Evolutionary conservation across 1,140 invertebrate genomes (phyloP), one percentile per base, ranked within the genome.

Genomic region (Lepidurus arcticus): DNA sequence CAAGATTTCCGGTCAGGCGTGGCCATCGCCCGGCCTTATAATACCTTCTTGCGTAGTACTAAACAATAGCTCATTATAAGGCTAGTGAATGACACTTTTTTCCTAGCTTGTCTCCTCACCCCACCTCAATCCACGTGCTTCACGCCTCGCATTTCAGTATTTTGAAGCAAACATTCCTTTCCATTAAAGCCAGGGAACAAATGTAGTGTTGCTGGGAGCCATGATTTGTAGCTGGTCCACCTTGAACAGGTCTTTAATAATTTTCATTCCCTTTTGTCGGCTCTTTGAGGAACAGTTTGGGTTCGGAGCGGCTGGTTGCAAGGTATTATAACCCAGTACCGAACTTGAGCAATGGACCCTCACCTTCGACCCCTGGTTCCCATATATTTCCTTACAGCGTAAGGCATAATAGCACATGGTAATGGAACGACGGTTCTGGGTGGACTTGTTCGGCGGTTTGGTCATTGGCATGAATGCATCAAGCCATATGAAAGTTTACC

Each of bases 231-330:
- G 53, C 53, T 65, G 53, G 53, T 65, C 53, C 53, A 65, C 53
- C 53, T 65, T 65, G 53, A 65, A 65, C 53, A 65, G 53, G 53
- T 65, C 53, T 65, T 65, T 65, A 65, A 65, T 65, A 65, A 65
- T 65, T 65, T 65, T 65, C 53, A 4, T 65, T 65, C 53, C 53
- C 21, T 65, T 65, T 65, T 65, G 53, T 65, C 53, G 53, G 53
- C 53, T 65, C 53, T 65, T 65, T 13, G 53, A 65, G n/a, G 21
- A 65, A 34, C 16, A 65, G 53, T 21, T 65, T 9, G 53, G 53
- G n/a, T 65, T 21, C n/a, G 21, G 53, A 13, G 53, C 53, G 53
- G 53, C 53, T 16, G 13, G 53, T 65, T 9, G 34, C 34, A 7
- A 65, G 53, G 53, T 65, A 65, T 65, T 65, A 65, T 65, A 65